These are phyloP conservation scores for Drosophila nasuta DNA, from an alignment of 1,140 invertebrate species.

Conservation along the genomic window DNA sequence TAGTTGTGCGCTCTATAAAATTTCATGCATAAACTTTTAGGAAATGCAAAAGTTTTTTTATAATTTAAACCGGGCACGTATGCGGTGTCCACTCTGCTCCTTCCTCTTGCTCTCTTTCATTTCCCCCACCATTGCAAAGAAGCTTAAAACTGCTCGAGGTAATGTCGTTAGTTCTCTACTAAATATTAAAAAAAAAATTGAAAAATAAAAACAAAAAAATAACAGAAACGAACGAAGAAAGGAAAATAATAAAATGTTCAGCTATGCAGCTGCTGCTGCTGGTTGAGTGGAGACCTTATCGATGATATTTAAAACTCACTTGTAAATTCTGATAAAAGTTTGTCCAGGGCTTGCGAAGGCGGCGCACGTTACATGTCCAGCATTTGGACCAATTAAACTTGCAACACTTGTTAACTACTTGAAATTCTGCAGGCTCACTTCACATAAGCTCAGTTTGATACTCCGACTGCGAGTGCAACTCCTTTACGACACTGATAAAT, in stretches of 20 bases:
- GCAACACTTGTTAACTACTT: constrained; percentile 30
- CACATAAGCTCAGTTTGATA: not conserved
- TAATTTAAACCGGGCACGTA: constrained; percentile 79
- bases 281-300: constrained; percentile 20
- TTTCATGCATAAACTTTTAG: constrained; percentile 81
- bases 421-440: constrained; percentile 27
- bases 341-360: constrained; percentile 18
- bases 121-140: not conserved
- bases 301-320: constrained; percentile 33
- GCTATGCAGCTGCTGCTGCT: constrained; percentile 18
- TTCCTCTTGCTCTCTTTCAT: not conserved
- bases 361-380: constrained; percentile 21
- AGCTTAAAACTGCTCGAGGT: constrained; percentile 55
- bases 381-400: constrained; percentile 23
- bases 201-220: not conserved
- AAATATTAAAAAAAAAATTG: constrained; percentile 18
- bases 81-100: constrained; percentile 48
- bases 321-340: constrained; percentile 47
- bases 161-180: constrained; percentile 27
- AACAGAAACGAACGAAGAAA: not conserved
- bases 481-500: not conserved
- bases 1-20: constrained; percentile 74
- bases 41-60: constrained; percentile 76
- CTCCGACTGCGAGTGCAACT: not conserved
- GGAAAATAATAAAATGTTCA: constrained; percentile 1